Evolutionary conservation across 2,113 vertebrate species (phyloP), one percentile per base, ranked within the genome.

Genomic region (Dolichallabes microphthalmus): DNA sequence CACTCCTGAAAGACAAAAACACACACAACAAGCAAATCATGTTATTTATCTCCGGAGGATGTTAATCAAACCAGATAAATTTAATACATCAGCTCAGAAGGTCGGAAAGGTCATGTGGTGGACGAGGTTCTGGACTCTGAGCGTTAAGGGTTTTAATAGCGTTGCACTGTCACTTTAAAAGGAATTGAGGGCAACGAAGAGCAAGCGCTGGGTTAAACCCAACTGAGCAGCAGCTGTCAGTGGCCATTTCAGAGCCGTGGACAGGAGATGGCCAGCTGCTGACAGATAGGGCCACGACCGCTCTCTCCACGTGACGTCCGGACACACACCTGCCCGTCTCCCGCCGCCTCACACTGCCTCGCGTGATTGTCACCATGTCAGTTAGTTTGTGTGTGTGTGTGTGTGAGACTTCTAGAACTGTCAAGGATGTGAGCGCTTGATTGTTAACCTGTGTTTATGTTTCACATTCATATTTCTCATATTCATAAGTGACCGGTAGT

Each of bases 1-100:
- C 66, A 99, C 98, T 78, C 98, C 98, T 99, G 91, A 4, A 63
- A 91, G 84, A 86, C 83, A 87, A 60, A 71, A 22, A 66, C 63
- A 85, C 12, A 50, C 30, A 39, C 30, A 79, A 80, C 45, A 80
- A 63, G 58, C 74, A 73, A 83, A 80, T 20, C 27, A 64, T 17
- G 27, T 55, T 30, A 76, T 17, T 17, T 19, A 76, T 53, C 50
- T 76, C 13, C 53, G 8, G 53, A 25, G 3, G n/a, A 30, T 27
- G 27, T 53, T 17, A 17, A 30, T 53, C 39, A 6, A 10, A 78
- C 30, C 52, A 55, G 30, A 76, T 58, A 32, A 13, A 74, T 22
- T 1, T 22, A 15, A 22, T 71, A 10, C 45, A 55, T 60, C 75
- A 77, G 75, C 0, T 32, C 27, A 20, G 15, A 14, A 55, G 27